A percentile compares a stretch with the other conserved stretches of the same genome.
Evolutionary conservation across 2,797 vertebrate species (phyloP).

Genomic region (Anguilla anguilla): DNA sequence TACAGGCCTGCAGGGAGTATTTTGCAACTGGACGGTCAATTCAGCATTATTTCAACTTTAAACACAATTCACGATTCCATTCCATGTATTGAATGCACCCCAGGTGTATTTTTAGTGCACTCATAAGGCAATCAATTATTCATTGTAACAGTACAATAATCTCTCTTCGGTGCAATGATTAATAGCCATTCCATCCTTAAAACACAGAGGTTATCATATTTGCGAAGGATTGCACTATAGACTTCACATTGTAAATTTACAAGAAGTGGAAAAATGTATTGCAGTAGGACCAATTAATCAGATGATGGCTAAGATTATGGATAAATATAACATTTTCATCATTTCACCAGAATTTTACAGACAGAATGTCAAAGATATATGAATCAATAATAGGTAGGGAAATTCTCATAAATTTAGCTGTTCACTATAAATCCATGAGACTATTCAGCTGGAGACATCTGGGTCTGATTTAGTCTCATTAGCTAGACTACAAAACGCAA

Average conservation of each 20-base stretch:
- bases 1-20: neutral
- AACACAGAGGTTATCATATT: conserved; percentile 5
- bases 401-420: neutral
- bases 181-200: conserved; percentile 5
- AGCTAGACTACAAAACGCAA: neutral
- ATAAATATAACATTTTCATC: neutral
- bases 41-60: neutral
- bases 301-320: neutral
- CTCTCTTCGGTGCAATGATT: conserved; percentile 8
- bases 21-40: neutral
- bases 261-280: neutral
- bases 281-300: neutral
- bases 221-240: neutral
- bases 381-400: neutral
- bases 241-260: neutral
- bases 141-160: conserved; percentile 9
- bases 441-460: neutral
- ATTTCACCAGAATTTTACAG: neutral
- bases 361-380: neutral
- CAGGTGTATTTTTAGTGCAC: conserved; percentile 4
- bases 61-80: neutral
- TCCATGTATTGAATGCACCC: neutral
- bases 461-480: neutral
- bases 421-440: neutral
- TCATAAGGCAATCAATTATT: conserved; percentile 9